Conservation (phyloP, 2,113 vertebrate species). For the Aphyosemion australe region DNA sequence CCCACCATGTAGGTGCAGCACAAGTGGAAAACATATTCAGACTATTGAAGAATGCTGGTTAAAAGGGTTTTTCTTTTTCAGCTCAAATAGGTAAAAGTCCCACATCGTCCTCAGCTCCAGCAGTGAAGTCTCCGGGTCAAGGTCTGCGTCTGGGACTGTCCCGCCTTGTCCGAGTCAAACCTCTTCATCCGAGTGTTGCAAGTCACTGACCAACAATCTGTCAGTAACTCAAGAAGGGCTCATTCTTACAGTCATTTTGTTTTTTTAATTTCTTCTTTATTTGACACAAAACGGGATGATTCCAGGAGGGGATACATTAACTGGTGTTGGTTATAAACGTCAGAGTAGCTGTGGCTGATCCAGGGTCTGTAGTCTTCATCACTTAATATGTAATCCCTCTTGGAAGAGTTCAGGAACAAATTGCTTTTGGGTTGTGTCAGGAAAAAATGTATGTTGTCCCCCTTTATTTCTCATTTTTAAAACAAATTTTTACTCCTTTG, state of each 20-base stretch:
- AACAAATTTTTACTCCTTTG: not conserved
- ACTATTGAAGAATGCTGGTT: too few relatives aligned
- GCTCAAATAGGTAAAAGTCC: slow-evolving; percentile 78
- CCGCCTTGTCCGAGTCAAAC: slow-evolving; percentile 88
- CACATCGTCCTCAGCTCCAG: slow-evolving; percentile 37
- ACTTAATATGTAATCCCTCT: not conserved
- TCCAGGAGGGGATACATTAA: not conserved
- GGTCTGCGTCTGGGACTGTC: slow-evolving; percentile 92
- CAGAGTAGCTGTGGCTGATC: too few relatives aligned
- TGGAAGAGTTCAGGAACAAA: not conserved
- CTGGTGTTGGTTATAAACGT: not conserved
- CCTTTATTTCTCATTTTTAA: not conserved
- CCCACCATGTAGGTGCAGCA: slow-evolving; percentile 84
- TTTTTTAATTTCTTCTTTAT: slow-evolving; percentile 7
- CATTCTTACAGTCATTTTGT: not conserved
- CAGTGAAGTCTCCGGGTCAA: slow-evolving; percentile 83
- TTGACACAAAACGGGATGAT: not conserved
- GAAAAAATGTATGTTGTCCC: not conserved
- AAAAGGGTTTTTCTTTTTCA: slow-evolving; percentile 42
- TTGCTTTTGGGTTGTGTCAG: not conserved
- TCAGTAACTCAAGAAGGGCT: not conserved
- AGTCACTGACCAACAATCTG: slow-evolving; percentile 59
- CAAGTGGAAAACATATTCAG: not conserved
- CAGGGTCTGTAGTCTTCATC: too few relatives aligned
- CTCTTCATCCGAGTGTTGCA: slow-evolving; percentile 84